Evolutionary conservation across 2,797 vertebrate genomes (phyloP), one percentile per base, ranked within the genome.

Genomic region (Clarias pachynema): DNA sequence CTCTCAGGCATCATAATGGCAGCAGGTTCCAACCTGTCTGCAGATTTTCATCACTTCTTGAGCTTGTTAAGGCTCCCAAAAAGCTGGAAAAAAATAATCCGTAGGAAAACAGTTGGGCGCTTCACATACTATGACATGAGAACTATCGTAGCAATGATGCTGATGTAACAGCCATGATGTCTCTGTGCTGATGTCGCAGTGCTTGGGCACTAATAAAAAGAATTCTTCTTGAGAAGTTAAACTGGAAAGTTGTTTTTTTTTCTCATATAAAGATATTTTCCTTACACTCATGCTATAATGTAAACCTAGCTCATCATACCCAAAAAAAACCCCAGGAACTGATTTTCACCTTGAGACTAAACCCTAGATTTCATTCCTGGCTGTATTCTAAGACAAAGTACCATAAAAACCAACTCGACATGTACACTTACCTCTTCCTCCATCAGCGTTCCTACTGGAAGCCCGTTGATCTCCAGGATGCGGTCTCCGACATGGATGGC

Each of bases 381-480:
- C 3, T 8, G 24, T 26, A 79, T 26, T 65, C 37, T 5, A 65
- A 62, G 37, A 65, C 60, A 65, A 29, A 9, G 78, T 26, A 49
- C n/a, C 3, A 10, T n/a, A 29, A 37, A 2, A 44, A 16, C 1
- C 24, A 40, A 62, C 1, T 6, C 34, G 34, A 24, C 72, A 75
- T 0, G 26, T 4, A 24, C 29, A 85, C 90, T 34, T 84, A 98
- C 98, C 97, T 99, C 97, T 26, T 97, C 96, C 80, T 97, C 96
- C 90, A 95, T 94, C 78, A 99, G 82, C 0, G 96, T 95, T 62
- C 95, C 95, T 69, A 99, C 97, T 0, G 97, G 96, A 89, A 95
- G 93, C 86, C 98, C 98, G 4, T 99, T 99, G 85, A 99, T 99
- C 93, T 99, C 98, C 91, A 99, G 93, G 90, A 99, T 98, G 59